Conservation (phyloP, 2,888 invertebrate species). For the Epiblema foenella region DNA sequence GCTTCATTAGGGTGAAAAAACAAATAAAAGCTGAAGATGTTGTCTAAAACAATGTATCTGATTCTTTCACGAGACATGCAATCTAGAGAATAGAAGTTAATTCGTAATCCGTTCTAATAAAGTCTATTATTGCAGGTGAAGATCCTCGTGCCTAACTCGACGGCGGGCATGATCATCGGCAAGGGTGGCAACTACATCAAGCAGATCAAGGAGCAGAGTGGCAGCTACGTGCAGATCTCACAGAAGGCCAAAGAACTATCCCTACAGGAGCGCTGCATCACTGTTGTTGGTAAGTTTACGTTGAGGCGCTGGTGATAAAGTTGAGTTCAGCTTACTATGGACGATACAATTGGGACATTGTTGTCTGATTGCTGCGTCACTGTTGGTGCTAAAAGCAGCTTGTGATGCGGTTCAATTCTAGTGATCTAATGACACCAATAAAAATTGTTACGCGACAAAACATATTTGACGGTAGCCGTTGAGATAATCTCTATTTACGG, state of each 20-base stretch:
- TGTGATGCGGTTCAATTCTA: neutral
- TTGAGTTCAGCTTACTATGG: neutral
- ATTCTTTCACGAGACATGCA: too few relatives aligned
- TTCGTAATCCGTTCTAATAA: slow-evolving; percentile 44
- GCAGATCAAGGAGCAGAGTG: slow-evolving; percentile 97
- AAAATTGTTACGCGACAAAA: too few relatives aligned
- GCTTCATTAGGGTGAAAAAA: too few relatives aligned
- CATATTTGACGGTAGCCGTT: too few relatives aligned
- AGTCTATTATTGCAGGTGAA: slow-evolving; percentile 87
- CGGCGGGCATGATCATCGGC: slow-evolving; percentile 99
- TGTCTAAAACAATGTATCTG: too few relatives aligned
- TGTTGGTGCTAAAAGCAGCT: neutral
- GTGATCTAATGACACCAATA: too few relatives aligned
- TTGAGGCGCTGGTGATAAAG: neutral
- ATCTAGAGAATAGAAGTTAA: too few relatives aligned
- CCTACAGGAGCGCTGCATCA: slow-evolving; percentile 97
- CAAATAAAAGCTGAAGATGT: too few relatives aligned
- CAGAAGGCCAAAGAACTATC: slow-evolving; percentile 98
- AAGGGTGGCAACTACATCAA: slow-evolving; percentile 98
- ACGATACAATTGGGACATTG: neutral
- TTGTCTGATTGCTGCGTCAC: neutral
- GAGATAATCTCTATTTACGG: too few relatives aligned
- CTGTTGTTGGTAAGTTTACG: slow-evolving; percentile 90
- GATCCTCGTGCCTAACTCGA: slow-evolving; percentile 97
- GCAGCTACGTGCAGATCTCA: slow-evolving; percentile 98